phyloP scores from a whole-genome alignment of 2,888 invertebrate species.

The Pollenia griseotomentosa region DNA sequence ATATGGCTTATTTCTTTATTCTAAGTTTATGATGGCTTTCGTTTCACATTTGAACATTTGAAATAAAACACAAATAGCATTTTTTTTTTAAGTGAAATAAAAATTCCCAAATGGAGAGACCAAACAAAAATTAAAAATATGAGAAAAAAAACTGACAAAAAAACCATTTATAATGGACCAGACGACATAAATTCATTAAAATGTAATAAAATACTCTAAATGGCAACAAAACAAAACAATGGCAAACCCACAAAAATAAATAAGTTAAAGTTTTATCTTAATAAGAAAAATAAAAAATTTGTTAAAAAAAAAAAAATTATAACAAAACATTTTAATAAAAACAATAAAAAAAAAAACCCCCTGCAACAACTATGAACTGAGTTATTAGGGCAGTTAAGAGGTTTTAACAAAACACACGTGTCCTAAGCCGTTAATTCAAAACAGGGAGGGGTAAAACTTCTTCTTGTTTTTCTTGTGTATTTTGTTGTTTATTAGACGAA shows the following conservation, averaged over 20 bases:
- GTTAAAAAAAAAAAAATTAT: not conserved
- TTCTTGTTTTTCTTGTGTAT: no score
- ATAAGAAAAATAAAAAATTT: not conserved
- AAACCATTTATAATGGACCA: conserved; percentile 55
- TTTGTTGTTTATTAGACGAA: no score
- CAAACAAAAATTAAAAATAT: not conserved
- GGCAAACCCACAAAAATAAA: conserved; percentile 39
- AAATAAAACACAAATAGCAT: conserved; percentile 5
- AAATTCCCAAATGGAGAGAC: conserved; percentile 34
- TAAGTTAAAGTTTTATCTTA: conserved; percentile 11
- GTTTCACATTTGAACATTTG: not conserved
- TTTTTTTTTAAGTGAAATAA: conserved; percentile 40
- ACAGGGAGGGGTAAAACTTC: not conserved
- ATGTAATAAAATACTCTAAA: conserved; percentile 66
- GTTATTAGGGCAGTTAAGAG: not conserved
- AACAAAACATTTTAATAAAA: not conserved
- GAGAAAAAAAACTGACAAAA: conserved; percentile 4
- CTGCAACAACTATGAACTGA: no score
- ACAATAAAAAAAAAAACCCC: not conserved
- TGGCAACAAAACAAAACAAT: conserved; percentile 1
- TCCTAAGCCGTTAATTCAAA: not conserved
- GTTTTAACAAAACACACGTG: not conserved
- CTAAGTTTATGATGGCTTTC: not conserved
- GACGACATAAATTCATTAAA: conserved; percentile 72
- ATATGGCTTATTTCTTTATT: no score